phyloP scores from a whole-genome alignment of 2,113 vertebrate genomes.

The Sphyrna mokarran region DNA sequence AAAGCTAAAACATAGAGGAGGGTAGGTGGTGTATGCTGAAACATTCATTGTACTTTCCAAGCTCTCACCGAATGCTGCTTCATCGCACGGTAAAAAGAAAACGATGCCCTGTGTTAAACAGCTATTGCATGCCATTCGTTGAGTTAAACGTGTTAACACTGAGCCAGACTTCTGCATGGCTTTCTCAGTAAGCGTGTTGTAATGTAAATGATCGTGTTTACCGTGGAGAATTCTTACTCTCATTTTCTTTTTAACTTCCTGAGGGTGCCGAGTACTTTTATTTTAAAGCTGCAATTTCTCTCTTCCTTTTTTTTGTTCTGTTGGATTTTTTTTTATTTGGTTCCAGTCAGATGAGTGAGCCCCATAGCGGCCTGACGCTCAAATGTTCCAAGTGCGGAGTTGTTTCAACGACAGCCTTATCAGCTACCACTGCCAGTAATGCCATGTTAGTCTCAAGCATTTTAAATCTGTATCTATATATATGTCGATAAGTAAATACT shows the following conservation, averaged over 20 bases:
- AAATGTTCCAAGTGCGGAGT: conserved; percentile 99
- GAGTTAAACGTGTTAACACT: background rate
- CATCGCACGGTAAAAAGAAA: background rate
- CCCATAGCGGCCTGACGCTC: conserved; percentile 98
- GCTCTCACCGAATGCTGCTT: background rate
- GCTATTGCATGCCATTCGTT: background rate
- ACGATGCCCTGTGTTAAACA: background rate
- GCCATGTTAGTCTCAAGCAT: conserved; percentile 96
- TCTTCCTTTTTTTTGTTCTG: conserved; percentile 64
- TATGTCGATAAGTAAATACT: background rate
- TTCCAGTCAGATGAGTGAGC: conserved; percentile 99
- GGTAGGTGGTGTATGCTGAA: conserved; percentile 57
- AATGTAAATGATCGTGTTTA: conserved; percentile 26
- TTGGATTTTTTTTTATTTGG: conserved; percentile 74
- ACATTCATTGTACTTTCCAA: conserved; percentile 19
- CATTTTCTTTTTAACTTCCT: conserved; percentile 27
- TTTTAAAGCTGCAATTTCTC: conserved; percentile 38
- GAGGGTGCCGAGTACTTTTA: conserved; percentile 22
- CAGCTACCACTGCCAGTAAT: conserved; percentile 98
- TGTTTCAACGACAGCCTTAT: conserved; percentile 99
- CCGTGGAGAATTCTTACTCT: conserved; percentile 6
- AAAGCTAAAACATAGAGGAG: conserved; percentile 97
- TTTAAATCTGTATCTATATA: conserved; percentile 43
- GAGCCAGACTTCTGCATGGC: conserved; percentile 32
- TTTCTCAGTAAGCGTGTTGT: conserved; percentile 20